Evolutionary conservation across 2,888 invertebrate genomes (phyloP).

Genomic region (Acronicta psi): DNA sequence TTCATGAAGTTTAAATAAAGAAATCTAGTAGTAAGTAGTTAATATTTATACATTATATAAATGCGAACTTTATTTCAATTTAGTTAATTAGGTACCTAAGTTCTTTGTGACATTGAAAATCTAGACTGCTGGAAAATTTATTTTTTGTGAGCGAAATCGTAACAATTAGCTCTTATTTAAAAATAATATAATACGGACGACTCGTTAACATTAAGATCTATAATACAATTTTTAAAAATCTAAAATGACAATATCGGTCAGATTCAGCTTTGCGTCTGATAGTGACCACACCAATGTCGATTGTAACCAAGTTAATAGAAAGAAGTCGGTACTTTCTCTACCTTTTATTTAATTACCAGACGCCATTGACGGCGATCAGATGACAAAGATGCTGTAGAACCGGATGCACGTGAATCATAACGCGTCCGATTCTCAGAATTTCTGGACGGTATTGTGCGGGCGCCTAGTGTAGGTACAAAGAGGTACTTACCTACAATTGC

Average conservation of each 20-base stretch:
- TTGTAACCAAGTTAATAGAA: constrained; percentile 6
- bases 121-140: no score
- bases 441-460: constrained; percentile 52
- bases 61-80: no score
- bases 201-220: no score
- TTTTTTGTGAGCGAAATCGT: no score
- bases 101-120: neutral
- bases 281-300: neutral
- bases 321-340: constrained; percentile 43
- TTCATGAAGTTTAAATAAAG: constrained; percentile 13
- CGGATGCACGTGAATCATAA: constrained; percentile 76
- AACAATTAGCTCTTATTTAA: no score
- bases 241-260: no score
- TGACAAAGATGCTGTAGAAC: constrained; percentile 70
- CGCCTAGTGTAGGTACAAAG: constrained; percentile 51
- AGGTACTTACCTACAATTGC: constrained; percentile 2
- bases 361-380: constrained; percentile 53
- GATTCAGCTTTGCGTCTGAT: neutral
- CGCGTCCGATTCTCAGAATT: constrained; percentile 71
- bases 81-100: no score
- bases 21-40: neutral
- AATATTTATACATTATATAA: no score
- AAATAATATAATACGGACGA: no score
- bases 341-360: constrained; percentile 43
- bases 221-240: no score